Percentiles rank a stretch among this genome's conserved stretches.
phyloP scores from a whole-genome alignment of 2,113 vertebrate species.

The Fregetta grallaria region DNA sequence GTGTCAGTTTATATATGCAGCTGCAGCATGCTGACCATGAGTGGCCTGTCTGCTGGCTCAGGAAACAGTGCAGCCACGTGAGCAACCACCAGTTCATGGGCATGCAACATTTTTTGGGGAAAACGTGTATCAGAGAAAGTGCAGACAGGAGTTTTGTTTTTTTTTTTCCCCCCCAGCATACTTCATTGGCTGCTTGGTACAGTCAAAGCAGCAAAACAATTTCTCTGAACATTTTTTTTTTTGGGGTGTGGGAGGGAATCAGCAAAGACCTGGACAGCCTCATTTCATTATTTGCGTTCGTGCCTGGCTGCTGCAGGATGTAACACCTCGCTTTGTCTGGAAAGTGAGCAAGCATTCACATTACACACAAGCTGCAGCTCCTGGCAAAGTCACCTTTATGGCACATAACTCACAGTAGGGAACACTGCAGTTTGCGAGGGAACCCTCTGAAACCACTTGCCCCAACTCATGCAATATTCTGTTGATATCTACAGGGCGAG shows the following conservation, averaged over 20 bases:
- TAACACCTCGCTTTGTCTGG: neutral
- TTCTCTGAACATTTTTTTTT: neutral
- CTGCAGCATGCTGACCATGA: neutral
- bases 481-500: neutral
- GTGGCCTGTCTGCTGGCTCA: neutral
- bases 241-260: neutral
- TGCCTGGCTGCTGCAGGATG: neutral
- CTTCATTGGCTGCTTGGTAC: neutral
- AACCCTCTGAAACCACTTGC: neutral
- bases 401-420: neutral
- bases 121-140: neutral
- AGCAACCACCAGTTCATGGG: neutral
- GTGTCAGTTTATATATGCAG: neutral
- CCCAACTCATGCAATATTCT: neutral
- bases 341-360: neutral
- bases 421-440: neutral
- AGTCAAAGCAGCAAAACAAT: neutral
- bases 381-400: neutral
- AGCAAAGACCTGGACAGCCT: neutral
- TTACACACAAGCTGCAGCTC: neutral
- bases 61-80: neutral
- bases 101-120: rapidly evolving
- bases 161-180: too few relatives aligned
- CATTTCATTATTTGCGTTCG: neutral
- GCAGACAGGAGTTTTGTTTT: neutral